Percentiles rank a stretch among this genome's conserved stretches.
These are phyloP conservation scores for Daboia siamensis DNA, from an alignment of 2,113 vertebrate genomes.

Conservation along the genomic window DNA sequence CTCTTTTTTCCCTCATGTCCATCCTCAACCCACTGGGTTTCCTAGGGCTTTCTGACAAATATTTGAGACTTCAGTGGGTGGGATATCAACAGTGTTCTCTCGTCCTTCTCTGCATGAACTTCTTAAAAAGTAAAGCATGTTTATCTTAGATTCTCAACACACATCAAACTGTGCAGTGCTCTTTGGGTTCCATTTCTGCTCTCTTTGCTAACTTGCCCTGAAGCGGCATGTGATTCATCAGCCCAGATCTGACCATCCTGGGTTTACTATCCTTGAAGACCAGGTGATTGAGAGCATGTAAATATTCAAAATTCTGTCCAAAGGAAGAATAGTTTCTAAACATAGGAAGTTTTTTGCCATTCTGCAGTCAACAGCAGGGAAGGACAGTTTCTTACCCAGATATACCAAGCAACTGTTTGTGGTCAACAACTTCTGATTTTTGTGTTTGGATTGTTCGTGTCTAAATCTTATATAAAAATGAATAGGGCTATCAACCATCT, in stretches of 20 bases:
- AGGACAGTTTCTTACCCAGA: background rate
- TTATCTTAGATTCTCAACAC: background rate
- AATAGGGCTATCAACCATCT: conserved; percentile 31
- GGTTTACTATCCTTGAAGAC: background rate
- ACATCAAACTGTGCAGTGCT: background rate
- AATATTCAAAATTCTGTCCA: background rate
- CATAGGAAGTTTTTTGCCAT: background rate
- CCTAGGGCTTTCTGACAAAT: no score
- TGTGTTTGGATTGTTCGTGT: conserved; percentile 22
- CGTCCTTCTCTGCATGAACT: background rate
- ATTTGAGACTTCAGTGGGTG: no score
- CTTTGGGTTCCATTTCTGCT: background rate
- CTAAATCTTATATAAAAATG: conserved; percentile 18
- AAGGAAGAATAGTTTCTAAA: background rate
- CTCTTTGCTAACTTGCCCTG: background rate
- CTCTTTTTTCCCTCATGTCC: background rate
- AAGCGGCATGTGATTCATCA: background rate
- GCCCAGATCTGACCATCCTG: background rate
- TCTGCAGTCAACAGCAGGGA: background rate
- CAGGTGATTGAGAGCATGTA: background rate
- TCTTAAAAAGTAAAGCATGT: background rate
- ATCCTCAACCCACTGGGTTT: background rate
- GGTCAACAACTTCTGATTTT: conserved; percentile 27
- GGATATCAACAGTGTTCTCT: no score
- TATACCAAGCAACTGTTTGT: background rate